phyloP scores from a whole-genome alignment of 1,140 invertebrate species.

The Euwallacea fornicatus region DNA sequence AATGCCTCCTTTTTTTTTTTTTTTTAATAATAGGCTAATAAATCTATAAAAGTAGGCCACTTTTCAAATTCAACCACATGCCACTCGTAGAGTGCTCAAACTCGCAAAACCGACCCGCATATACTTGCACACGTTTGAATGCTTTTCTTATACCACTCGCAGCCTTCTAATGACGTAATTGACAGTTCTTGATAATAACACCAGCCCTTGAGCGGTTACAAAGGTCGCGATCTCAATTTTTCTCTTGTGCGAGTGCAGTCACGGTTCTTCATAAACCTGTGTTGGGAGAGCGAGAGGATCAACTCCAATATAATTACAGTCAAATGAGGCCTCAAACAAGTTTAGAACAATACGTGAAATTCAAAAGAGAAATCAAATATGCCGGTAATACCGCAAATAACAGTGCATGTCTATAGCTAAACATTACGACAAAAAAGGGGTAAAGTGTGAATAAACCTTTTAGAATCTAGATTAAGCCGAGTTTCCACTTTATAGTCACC shows the following conservation, averaged over 20 bases:
- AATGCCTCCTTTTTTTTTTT: slow-evolving; percentile 5
- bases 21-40: slow-evolving; percentile 1
- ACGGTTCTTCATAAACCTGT: no score
- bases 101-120: not conserved
- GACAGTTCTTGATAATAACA: slow-evolving; percentile 15
- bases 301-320: no score
- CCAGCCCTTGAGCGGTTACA: not conserved
- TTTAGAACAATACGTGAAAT: no score
- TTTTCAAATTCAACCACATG: not conserved
- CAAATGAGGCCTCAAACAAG: no score
- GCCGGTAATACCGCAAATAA: no score
- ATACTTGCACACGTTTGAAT: not conserved
- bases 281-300: no score
- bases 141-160: not conserved
- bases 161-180: slow-evolving; percentile 22
- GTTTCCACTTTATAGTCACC: not conserved
- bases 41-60: slow-evolving; percentile 3
- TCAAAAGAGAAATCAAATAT: no score
- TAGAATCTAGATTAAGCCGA: no score
- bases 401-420: no score
- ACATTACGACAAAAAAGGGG: no score
- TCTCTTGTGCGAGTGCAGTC: no score
- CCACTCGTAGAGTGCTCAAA: not conserved
- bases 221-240: slow-evolving; percentile 5
- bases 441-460: no score